Evolutionary conservation across 2,113 vertebrate species (phyloP).

Genomic region (Ailuropoda melanoleuca): DNA sequence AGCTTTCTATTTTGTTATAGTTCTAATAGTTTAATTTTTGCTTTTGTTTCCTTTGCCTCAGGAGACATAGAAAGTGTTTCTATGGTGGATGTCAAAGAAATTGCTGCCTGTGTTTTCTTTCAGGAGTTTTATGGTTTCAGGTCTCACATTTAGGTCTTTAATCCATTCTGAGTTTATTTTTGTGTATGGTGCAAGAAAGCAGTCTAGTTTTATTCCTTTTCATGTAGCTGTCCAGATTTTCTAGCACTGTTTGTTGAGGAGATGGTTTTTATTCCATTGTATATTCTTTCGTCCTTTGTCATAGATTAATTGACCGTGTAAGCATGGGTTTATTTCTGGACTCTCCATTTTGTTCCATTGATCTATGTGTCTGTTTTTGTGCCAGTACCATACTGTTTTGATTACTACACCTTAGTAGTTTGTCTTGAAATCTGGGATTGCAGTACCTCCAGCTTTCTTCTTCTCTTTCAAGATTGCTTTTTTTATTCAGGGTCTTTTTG

Average conservation of each 20-base stretch:
- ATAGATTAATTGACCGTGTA: neutral
- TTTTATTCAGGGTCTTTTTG: neutral
- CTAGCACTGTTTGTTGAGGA: neutral
- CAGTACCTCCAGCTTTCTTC: neutral
- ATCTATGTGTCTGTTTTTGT: neutral
- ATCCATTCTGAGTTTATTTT: neutral
- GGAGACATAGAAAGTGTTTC: neutral
- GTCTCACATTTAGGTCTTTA: neutral
- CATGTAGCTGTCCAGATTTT: neutral
- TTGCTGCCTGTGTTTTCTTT: neutral
- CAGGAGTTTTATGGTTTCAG: neutral
- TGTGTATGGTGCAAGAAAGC: neutral
- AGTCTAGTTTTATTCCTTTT: neutral
- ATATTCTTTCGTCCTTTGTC: neutral
- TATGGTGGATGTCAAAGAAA: neutral
- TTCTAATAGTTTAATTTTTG: neutral
- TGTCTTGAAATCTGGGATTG: neutral
- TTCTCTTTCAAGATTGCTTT: neutral
- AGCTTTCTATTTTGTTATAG: neutral
- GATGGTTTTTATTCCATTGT: neutral
- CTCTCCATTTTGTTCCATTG: neutral
- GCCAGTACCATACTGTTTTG: neutral
- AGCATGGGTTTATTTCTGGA: neutral
- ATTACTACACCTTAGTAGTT: neutral
- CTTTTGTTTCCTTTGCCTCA: neutral